These are phyloP conservation scores for Myotis vivesi DNA, from an alignment of 2,797 vertebrate genomes.

Conservation along the genomic window DNA sequence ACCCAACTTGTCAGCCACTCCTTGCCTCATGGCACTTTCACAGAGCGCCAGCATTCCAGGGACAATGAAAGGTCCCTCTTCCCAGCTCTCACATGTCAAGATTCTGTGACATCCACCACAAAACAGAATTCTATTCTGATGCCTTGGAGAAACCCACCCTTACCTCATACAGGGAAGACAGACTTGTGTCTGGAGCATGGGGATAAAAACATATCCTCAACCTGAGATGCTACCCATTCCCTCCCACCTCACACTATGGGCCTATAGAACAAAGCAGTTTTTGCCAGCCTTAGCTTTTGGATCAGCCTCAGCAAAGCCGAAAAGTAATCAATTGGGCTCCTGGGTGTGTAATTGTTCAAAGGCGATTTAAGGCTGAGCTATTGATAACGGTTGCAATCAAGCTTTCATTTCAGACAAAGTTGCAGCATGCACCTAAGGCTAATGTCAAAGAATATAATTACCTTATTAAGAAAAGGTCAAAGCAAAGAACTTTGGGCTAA, in stretches of 20 bases:
- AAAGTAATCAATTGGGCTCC: slow-evolving; percentile 54
- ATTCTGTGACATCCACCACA: neutral
- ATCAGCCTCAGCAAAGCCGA: slow-evolving; percentile 58
- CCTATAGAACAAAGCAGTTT: neutral
- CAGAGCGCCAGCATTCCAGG: neutral
- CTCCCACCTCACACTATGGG: neutral
- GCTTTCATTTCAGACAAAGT: slow-evolving; percentile 69
- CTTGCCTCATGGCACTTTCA: neutral
- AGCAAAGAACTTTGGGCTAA: slow-evolving; percentile 31
- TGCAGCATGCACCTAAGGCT: slow-evolving; percentile 49
- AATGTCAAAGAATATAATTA: slow-evolving; percentile 72
- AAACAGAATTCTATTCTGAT: neutral
- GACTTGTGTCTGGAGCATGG: neutral
- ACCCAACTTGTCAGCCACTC: accelerated
- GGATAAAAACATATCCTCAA: slow-evolving; percentile 16
- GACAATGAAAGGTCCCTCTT: neutral
- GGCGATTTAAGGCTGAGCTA: slow-evolving; percentile 47
- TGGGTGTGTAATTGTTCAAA: slow-evolving; percentile 65
- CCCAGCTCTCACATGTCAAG: neutral
- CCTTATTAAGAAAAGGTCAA: slow-evolving; percentile 61
- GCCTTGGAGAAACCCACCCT: neutral
- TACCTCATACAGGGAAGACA: neutral
- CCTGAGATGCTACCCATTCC: neutral
- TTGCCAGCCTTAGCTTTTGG: neutral
- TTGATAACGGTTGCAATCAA: slow-evolving; percentile 55